A percentile compares a stretch with the other conserved stretches of the same genome.
Conservation (phyloP, 2,797 vertebrate species). For the Sylvia borin region DNA sequence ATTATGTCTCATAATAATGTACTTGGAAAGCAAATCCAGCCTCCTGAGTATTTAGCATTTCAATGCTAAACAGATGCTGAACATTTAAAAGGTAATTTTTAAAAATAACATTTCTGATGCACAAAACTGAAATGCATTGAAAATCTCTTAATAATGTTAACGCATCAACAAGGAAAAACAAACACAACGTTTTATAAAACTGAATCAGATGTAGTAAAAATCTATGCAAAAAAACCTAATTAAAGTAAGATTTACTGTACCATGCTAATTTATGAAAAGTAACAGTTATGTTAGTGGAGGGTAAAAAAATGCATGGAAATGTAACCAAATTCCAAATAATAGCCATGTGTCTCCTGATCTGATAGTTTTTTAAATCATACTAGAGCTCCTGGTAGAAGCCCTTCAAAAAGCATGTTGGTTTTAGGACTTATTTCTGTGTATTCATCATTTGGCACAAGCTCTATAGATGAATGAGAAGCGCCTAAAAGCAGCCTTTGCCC, state of each 20-base stretch:
- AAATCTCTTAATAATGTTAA: neutral
- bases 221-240: neutral
- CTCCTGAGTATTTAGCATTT: neutral
- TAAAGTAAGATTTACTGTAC: neutral
- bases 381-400: neutral
- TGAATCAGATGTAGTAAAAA: neutral
- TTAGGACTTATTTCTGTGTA: neutral
- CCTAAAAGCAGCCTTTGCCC: neutral
- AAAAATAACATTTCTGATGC: neutral
- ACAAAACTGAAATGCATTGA: neutral
- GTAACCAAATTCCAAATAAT: neutral
- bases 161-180: neutral
- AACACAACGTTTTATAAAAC: neutral
- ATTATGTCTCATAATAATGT: neutral
- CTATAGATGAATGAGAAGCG: neutral
- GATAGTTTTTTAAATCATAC: neutral
- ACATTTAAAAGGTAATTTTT: neutral
- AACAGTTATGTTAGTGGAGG: neutral
- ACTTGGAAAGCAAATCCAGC: slow-evolving; percentile 14
- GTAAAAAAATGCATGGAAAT: neutral
- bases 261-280: neutral
- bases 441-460: neutral
- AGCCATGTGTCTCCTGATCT: neutral
- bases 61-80: slow-evolving; percentile 2
- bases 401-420: neutral